These are phyloP conservation scores for Scotopteryx bipunctaria DNA, from an alignment of 2,888 invertebrate genomes.

Conservation along the genomic window DNA sequence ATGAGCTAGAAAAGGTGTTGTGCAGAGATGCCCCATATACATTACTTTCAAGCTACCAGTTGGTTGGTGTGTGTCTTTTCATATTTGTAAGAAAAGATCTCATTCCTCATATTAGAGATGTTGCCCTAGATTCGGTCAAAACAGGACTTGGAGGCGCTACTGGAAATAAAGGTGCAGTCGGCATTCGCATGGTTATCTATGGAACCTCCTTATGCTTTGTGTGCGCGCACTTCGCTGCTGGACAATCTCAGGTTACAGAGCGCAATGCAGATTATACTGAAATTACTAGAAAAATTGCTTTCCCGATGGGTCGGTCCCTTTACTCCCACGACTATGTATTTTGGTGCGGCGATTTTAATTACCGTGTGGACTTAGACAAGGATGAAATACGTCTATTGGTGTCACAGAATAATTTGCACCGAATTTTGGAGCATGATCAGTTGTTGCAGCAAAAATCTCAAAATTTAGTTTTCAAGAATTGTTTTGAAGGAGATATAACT, in stretches of 20 bases:
- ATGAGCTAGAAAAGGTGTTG: conserved; percentile 95
- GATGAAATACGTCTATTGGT: conserved; percentile 95
- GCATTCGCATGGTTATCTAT: conserved; percentile 94
- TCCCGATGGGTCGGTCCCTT: conserved; percentile 95
- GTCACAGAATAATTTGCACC: conserved; percentile 87
- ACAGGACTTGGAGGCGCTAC: conserved; percentile 99
- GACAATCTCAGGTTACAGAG: conserved; percentile 97
- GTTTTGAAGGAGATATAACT: conserved; percentile 94
- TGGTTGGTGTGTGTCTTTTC: conserved; percentile 98
- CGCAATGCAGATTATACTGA: conserved; percentile 98
- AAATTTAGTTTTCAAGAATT: conserved; percentile 95
- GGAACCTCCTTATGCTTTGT: conserved; percentile 98
- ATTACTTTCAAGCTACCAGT: conserved; percentile 95
- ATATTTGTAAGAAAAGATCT: conserved; percentile 95
- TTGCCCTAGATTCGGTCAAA: conserved; percentile 97
- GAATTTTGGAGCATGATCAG: conserved; percentile 94
- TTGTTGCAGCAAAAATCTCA: conserved; percentile 90
- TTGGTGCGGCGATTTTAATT: conserved; percentile 99
- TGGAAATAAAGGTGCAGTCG: conserved; percentile 98
- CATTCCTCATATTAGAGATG: conserved; percentile 94
- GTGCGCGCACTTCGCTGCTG: conserved; percentile 99
- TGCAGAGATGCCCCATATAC: conserved; percentile 95
- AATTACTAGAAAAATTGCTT: conserved; percentile 94
- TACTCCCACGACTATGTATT: conserved; percentile 99
- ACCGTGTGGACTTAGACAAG: conserved; percentile 97